Conservation (phyloP, 37 sponge, comb jelly and placozoan species). For the Halisarca cf. caerulea region DNA sequence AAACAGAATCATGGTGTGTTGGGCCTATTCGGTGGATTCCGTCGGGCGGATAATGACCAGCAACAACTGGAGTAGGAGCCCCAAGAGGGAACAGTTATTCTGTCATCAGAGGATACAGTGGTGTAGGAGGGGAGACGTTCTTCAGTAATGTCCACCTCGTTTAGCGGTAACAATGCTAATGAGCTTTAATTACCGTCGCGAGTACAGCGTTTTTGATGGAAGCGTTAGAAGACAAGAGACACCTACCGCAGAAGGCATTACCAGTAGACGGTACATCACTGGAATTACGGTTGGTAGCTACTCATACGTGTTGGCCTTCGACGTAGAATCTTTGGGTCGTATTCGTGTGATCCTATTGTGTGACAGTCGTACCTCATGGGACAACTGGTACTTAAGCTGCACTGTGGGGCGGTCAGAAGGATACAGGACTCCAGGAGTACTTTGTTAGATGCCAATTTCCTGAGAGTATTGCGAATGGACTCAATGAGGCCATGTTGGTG, state of each 20-base stretch:
- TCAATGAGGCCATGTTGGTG: neutral
- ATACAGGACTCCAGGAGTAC: neutral
- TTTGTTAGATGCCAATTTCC: neutral
- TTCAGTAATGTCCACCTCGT: neutral
- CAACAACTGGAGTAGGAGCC: neutral
- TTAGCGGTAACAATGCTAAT: neutral
- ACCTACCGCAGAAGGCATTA: no score
- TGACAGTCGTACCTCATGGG: neutral
- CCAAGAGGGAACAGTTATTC: neutral
- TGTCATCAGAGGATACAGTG: neutral
- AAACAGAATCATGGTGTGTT: neutral
- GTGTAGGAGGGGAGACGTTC: constrained; percentile 12
- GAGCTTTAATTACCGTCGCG: neutral
- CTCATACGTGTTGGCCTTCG: neutral
- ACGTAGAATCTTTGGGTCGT: neutral
- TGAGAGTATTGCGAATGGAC: neutral
- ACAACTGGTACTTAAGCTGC: constrained; percentile 9
- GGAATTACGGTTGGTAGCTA: constrained; percentile 4
- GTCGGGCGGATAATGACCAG: no score
- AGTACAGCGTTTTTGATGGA: neutral
- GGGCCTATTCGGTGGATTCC: neutral
- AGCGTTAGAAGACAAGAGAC: neutral
- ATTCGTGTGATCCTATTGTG: neutral
- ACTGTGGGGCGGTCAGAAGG: neutral
- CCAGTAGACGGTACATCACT: neutral